Base-by-base conservation (phyloP, 2,113 vertebrate species). In the Macquaria australasica region DNA sequence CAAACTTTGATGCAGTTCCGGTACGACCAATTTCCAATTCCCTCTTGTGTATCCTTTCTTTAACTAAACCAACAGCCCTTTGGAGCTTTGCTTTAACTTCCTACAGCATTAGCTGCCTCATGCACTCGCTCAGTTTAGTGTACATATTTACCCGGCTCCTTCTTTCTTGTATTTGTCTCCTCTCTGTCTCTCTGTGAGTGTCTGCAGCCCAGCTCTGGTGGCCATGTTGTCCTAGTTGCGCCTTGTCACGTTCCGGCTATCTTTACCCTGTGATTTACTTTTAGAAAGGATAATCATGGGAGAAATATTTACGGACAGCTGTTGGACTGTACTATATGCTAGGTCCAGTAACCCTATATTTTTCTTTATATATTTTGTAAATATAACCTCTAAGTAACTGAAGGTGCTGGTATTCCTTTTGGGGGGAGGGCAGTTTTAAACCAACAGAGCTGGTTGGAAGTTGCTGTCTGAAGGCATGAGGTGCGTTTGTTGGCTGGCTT, bases 301-400 rank as follows among this genome's bases (percentile, higher is more conserved):
- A 96, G 97, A 98, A 98, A 97, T 97, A 98, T 99, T 97, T 95
- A 96, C 96, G 93, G 96, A 96, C 98, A 99, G 97, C 98, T 98
- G 98, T 97, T 96, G 94, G 95, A 94, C 96, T 96, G 94, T 90
- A 95, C 96, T 96, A 91, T 96, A 97, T 96, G 96, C 95, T 97
- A 92, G 96, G 96, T 93, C 93, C 87, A 96, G 98, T 98, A 98
- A 99, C 97, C 95, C 96, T 97, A 98, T 97, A 98, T 97, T 98
- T 98, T 97, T 96, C 97, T 96, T 96, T 96, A 97, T 97, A 97
- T 97, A 96, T 98, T 97, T 96, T 97, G 95, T 96, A 95, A 97
- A 96, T 96, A 97, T 95, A 96, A 96, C 96, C 87, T 94, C 92
- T 81, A 77, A 94, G 96, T 94, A 94, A 92, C 93, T 89, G 93